Base-by-base conservation (phyloP, 2,797 vertebrate genomes). In the Lateolabrax maculatus region DNA sequence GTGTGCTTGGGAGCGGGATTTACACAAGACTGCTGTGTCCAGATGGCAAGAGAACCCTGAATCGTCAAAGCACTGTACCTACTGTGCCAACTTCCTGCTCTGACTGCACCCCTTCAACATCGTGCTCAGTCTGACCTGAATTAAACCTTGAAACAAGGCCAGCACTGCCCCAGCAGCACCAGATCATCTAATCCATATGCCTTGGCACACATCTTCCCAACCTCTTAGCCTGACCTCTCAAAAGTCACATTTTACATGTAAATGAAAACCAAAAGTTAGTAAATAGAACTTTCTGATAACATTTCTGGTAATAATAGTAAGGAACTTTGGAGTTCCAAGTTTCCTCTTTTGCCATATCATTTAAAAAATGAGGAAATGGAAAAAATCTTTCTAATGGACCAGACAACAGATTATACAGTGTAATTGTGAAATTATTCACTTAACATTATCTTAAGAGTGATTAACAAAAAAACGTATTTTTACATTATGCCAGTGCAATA, bases 11-110 rank as follows among this genome's bases (percentile, higher is more conserved):
- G 46, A 62, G 19, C 5, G 13, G 58, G 75, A 61, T 72, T 88
- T 74, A 68, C 51, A 60, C 49, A 65, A 62, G 51, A 76, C 84
- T 82, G 80, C 68, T 77, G 76, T 53, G 52, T 84, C 76, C 87
- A 90, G 79, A 93, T 89, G 78, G 75, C 70, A 41, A 43, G 44
- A 72, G 29, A 19, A 37, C 69, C 60, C 11, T 6, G n/a, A 67
- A 44, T 34, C n/a, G 3, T 61, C 21, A 57, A 53, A 68, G 46
- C 25, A 46, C 56, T 55, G 53, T n/a, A 63, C 29, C 63, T 44
- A 53, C 71, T 53, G 58, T 68, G 66, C 66, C 75, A 76, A 29
- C 29, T 58, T 67, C 43, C 53, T 60, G 43, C 39, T 66, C 72
- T 71, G 46, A 65, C 60, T 58, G 52, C 68, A 68, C 48, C 36